Evolutionary conservation across 2,113 vertebrate species (phyloP).

Genomic region (Rhadina sibilatrix): DNA sequence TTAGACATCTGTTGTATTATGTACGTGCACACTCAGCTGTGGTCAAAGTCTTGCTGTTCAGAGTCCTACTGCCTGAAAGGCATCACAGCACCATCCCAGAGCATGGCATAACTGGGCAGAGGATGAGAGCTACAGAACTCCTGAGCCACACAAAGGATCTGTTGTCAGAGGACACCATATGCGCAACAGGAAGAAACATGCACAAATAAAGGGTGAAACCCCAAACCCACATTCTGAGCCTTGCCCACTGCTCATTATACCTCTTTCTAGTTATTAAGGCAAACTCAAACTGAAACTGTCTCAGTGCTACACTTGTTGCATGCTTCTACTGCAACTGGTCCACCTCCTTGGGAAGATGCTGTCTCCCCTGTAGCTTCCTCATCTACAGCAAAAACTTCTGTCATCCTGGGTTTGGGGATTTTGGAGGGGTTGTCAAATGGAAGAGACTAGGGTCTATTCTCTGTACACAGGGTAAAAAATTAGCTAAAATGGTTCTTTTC

Average conservation of each 20-base stretch:
- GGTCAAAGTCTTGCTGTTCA: background rate
- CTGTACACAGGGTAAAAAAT: background rate
- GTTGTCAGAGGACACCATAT: background rate
- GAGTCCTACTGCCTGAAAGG: background rate
- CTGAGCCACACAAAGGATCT: background rate
- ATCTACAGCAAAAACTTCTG: background rate
- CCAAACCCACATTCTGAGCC: background rate
- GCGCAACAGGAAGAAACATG: background rate
- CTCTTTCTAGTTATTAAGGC: background rate
- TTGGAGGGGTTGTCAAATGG: background rate
- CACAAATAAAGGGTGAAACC: background rate
- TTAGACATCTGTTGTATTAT: background rate
- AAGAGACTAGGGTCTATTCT: background rate
- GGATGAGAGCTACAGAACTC: background rate
- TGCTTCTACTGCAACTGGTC: background rate
- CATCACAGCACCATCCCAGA: rapidly evolving
- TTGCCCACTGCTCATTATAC: background rate
- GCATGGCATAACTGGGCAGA: background rate
- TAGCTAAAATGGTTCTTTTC: background rate
- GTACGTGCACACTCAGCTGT: background rate
- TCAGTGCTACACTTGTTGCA: background rate
- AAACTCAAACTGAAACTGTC: background rate
- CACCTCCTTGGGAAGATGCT: background rate
- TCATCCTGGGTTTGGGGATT: background rate
- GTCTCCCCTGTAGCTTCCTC: background rate